Conservation (phyloP, 2,888 invertebrate genomes). For the Allophyes oxyacanthae region DNA sequence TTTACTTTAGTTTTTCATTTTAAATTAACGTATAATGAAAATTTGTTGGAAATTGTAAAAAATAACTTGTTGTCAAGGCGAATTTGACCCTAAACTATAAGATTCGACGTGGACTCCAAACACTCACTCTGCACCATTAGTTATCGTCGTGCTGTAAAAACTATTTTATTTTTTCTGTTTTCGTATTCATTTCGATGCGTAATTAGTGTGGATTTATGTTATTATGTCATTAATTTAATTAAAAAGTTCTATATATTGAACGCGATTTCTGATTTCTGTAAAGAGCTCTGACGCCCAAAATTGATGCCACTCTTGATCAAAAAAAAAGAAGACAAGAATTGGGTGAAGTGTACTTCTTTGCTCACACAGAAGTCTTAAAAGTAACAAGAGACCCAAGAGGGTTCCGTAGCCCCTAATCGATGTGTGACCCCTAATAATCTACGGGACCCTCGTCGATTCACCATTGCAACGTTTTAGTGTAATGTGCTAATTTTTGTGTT, state of each 20-base stretch:
- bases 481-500: constrained; percentile 86
- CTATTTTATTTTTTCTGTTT: constrained; percentile 83
- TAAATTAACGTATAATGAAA: too few relatives aligned
- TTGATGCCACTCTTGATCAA: constrained; percentile 37
- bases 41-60: too few relatives aligned
- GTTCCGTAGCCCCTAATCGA: constrained; percentile 77
- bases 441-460: constrained; percentile 84
- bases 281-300: constrained; percentile 75
- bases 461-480: constrained; percentile 85
- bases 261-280: constrained; percentile 83
- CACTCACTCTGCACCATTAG: constrained; percentile 88
- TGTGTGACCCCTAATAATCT: constrained; percentile 70
- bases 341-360: constrained; percentile 69
- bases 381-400: constrained; percentile 74
- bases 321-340: constrained; percentile 59
- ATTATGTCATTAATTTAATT: constrained; percentile 78
- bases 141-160: constrained; percentile 88
- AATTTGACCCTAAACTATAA: constrained; percentile 63
- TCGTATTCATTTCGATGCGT: constrained; percentile 86
- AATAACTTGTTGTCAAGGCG: constrained; percentile 67
- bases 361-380: constrained; percentile 79
- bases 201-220: constrained; percentile 88
- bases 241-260: constrained; percentile 57
- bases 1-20: neutral
- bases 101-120: constrained; percentile 80